Conservation (phyloP, 1,140 invertebrate species). For the Hylyphantes graminicola region DNA sequence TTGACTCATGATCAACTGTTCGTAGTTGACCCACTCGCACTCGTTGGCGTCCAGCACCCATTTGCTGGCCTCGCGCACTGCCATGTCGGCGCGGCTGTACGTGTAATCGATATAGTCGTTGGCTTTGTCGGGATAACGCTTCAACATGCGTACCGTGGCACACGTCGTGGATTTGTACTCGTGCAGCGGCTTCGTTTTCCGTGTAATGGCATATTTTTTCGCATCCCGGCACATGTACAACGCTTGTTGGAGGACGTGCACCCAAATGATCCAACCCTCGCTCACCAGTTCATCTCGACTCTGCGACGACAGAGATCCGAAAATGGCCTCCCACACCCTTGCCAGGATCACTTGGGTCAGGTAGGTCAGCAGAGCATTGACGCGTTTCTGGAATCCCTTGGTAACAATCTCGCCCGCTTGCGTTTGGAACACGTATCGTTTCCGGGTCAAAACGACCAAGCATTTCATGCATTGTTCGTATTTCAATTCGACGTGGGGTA, state of each 20-base stretch:
- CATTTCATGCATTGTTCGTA: slow-evolving; percentile 22
- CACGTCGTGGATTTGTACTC: slow-evolving; percentile 19
- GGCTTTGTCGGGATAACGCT: too few species aligned
- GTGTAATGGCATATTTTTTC: background rate
- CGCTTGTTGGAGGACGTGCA: background rate
- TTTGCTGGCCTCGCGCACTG: too few species aligned
- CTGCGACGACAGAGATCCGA: too few species aligned
- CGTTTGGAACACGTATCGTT: slow-evolving; percentile 16
- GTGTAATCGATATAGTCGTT: too few species aligned
- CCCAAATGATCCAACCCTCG: slow-evolving; percentile 13
- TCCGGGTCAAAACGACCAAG: slow-evolving; percentile 3
- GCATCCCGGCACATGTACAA: background rate
- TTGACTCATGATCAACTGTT: slow-evolving; percentile 11
- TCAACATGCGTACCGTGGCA: too few species aligned
- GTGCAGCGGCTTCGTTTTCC: background rate
- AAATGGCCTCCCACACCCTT: too few species aligned
- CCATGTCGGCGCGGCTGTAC: too few species aligned
- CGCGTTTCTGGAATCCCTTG: slow-evolving; percentile 4
- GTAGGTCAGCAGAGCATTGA: background rate
- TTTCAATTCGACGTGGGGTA: slow-evolving; percentile 4
- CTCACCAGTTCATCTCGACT: background rate
- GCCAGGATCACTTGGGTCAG: background rate
- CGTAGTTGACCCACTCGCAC: background rate
- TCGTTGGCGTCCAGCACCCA: background rate
- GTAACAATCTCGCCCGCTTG: background rate